Conservation (phyloP, 2,113 vertebrate genomes). For the Copsychus sechellarum region DNA sequence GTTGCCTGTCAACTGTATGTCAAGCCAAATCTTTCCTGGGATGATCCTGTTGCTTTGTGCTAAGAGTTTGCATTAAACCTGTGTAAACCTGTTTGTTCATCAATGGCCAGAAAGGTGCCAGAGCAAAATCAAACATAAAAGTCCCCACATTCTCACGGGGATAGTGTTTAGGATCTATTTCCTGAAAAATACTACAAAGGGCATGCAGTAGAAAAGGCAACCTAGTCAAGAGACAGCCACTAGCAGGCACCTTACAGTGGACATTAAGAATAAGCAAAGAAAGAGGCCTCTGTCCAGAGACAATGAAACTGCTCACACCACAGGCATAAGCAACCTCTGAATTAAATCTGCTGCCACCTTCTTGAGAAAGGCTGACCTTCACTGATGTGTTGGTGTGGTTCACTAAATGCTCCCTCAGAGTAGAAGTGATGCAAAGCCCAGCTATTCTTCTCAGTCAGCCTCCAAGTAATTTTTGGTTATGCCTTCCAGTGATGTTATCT, state of each 20-base stretch:
- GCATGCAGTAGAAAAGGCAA: background rate
- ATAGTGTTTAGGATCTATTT: background rate
- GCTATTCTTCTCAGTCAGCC: background rate
- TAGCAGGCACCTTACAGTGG: background rate
- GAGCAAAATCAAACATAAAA: background rate
- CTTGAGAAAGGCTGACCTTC: background rate
- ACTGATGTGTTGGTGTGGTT: background rate
- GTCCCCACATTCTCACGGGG: background rate
- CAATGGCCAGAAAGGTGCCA: background rate
- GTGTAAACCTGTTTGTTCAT: background rate
- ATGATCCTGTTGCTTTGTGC: background rate
- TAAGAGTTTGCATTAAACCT: background rate
- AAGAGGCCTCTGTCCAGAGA: background rate
- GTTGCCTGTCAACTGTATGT: background rate
- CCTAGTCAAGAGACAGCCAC: background rate
- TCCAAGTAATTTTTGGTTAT: background rate
- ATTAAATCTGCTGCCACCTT: background rate
- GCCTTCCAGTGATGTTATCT: background rate
- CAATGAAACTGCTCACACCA: rapidly evolving
- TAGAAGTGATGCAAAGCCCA: background rate
- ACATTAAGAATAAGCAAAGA: background rate
- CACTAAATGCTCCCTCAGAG: background rate
- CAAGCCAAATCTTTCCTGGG: background rate
- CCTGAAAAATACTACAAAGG: background rate
- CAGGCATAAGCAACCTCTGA: background rate